Conservation (phyloP, 2,888 invertebrate genomes). For the Tenthredo notha region DNA sequence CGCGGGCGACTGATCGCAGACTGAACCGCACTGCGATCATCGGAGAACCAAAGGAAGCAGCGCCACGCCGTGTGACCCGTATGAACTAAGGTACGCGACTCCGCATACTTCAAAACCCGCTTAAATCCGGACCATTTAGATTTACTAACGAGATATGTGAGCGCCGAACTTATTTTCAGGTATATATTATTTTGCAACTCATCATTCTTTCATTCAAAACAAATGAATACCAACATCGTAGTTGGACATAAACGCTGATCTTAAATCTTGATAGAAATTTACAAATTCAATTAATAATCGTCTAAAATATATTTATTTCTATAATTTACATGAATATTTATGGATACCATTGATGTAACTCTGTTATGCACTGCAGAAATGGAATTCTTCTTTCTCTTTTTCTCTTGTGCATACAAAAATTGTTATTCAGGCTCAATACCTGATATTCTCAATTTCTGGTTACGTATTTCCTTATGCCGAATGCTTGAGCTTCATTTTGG, state of each 20-base stretch:
- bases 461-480: not conserved
- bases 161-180: not conserved
- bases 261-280: not conserved
- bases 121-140: constrained; percentile 24
- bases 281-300: not conserved
- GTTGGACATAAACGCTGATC: not conserved
- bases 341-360: not conserved
- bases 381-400: not conserved
- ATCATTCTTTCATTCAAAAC: not conserved
- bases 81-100: constrained; percentile 35
- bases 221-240: not conserved
- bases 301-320: not conserved
- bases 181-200: not conserved
- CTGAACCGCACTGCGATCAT: constrained; percentile 61
- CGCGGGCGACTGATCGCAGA: constrained; percentile 77
- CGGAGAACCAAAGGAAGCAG: constrained; percentile 33
- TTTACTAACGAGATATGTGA: not conserved
- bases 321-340: not conserved
- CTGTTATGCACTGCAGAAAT: not conserved
- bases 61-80: constrained; percentile 26
- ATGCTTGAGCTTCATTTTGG: not conserved
- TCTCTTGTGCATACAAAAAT: too few species aligned
- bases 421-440: not conserved
- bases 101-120: constrained; percentile 6
- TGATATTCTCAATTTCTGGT: not conserved